Percentiles rank a stretch among this genome's conserved stretches.
Evolutionary conservation across 2,113 vertebrate species (phyloP).

Genomic region (Nerophis ophidion): DNA sequence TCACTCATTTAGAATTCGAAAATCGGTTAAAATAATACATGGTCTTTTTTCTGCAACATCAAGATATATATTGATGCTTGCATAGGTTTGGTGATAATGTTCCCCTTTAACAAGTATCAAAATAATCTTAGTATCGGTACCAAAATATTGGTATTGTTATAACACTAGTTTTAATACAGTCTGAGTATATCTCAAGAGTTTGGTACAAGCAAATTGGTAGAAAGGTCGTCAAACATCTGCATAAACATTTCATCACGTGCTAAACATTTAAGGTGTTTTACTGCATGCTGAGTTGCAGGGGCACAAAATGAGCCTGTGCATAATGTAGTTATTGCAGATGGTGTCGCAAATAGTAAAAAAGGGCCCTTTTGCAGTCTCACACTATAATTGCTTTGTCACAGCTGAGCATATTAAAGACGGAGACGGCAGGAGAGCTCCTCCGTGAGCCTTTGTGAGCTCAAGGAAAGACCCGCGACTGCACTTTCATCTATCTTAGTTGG

Average conservation of each 20-base stretch:
- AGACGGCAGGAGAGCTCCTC: conserved; percentile 4
- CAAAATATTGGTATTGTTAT: too few relatives aligned
- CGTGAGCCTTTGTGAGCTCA: conserved; percentile 17
- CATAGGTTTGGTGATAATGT: too few relatives aligned
- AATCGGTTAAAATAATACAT: too few relatives aligned
- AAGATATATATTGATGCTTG: too few relatives aligned
- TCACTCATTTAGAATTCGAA: too few relatives aligned
- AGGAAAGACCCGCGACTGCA: conserved; percentile 15
- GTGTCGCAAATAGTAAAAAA: conserved; percentile 33
- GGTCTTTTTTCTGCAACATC: too few relatives aligned
- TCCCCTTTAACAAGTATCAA: too few relatives aligned
- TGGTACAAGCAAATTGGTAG: not conserved
- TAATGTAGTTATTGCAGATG: conserved; percentile 20
- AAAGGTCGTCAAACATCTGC: not conserved
- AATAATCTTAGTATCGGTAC: too few relatives aligned
- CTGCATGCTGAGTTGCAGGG: conserved; percentile 2
- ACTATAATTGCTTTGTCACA: conserved; percentile 38
- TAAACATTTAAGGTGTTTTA: conserved; percentile 10
- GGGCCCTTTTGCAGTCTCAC: conserved; percentile 20
- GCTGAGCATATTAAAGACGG: conserved; percentile 33
- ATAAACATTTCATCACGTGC: conserved; percentile 12
- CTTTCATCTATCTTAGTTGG: conserved; percentile 9
- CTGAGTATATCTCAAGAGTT: not conserved
- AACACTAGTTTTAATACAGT: too few relatives aligned
- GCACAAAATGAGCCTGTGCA: conserved; percentile 13